A percentile compares a stretch with the other conserved stretches of the same genome.
Conservation (phyloP, 2,888 invertebrate genomes). For the Euzophera pinguis region DNA sequence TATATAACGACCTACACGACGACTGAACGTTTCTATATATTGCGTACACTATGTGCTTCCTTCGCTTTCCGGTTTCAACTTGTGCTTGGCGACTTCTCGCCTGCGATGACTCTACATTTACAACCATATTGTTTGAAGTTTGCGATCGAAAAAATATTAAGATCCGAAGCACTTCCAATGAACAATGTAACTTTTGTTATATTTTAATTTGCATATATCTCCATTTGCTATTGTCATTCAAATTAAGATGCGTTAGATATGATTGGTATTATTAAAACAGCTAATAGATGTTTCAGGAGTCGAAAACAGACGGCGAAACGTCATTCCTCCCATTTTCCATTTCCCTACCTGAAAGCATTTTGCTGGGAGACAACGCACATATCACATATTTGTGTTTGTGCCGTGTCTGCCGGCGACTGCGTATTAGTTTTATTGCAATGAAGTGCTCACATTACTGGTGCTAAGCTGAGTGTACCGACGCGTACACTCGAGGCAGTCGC, state of each 20-base stretch:
- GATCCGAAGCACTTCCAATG: not conserved
- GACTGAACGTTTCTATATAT: constrained; percentile 56
- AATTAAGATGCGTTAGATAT: too few species aligned
- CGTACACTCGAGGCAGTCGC: not conserved
- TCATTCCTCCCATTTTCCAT: not conserved
- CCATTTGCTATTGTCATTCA: too few species aligned
- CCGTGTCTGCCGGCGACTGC: not conserved
- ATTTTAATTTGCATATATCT: too few species aligned
- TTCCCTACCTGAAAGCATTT: not conserved
- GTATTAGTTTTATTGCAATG: constrained; percentile 18
- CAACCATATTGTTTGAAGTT: not conserved
- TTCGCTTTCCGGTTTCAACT: constrained; percentile 21
- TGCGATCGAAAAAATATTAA: too few species aligned
- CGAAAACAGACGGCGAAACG: not conserved
- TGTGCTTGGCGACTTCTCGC: not conserved
- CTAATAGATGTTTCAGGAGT: not conserved
- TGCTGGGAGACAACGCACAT: not conserved
- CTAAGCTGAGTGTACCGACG: constrained; percentile 31
- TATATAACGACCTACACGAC: constrained; percentile 47
- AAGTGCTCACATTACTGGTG: constrained; percentile 53
- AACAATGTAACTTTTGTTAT: not conserved
- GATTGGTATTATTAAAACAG: too few species aligned
- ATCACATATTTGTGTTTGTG: not conserved
- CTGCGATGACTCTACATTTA: not conserved
- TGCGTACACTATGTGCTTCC: constrained; percentile 48